Conservation (phyloP, 2,797 vertebrate species). For the Melanotaenia trifasciata region DNA sequence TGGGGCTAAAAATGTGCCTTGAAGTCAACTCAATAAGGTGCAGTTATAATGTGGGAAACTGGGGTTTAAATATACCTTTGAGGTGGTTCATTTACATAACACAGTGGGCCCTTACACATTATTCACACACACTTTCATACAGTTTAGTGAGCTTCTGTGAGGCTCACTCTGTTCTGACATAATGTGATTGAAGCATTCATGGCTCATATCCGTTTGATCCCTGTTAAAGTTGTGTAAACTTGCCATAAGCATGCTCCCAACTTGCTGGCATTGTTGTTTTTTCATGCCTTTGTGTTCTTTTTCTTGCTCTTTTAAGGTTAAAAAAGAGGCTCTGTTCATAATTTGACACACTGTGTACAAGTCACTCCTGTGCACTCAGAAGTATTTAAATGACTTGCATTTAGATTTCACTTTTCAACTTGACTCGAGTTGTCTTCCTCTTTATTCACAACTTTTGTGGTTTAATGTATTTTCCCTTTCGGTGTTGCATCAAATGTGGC, state of each 20-base stretch:
- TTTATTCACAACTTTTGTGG: background rate
- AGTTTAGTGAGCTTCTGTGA: constrained; percentile 42
- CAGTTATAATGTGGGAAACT: constrained; percentile 35
- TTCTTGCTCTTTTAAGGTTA: constrained; percentile 26
- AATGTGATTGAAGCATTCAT: constrained; percentile 46
- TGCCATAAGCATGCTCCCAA: constrained; percentile 20
- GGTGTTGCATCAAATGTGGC: background rate
- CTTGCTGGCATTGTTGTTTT: constrained; percentile 43
- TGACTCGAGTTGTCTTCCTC: background rate
- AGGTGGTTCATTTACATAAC: constrained; percentile 68
- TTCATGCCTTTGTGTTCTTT: constrained; percentile 25
- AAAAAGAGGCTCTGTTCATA: constrained; percentile 42
- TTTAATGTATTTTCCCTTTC: background rate
- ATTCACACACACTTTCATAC: constrained; percentile 53
- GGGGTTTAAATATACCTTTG: constrained; percentile 49
- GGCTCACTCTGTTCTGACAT: constrained; percentile 28
- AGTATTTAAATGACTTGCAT: background rate
- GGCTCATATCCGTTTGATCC: constrained; percentile 41
- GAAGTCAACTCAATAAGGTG: constrained; percentile 44
- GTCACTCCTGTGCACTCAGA: background rate
- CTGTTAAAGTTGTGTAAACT: constrained; percentile 34
- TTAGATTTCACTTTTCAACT: constrained; percentile 2
- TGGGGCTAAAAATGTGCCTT: constrained; percentile 48
- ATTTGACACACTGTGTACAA: constrained; percentile 29
- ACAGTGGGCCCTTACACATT: constrained; percentile 51